Evolutionary conservation across 2,888 invertebrate genomes (phyloP), one percentile per base, ranked within the genome.

Genomic region (Drosophila stalkeri): DNA sequence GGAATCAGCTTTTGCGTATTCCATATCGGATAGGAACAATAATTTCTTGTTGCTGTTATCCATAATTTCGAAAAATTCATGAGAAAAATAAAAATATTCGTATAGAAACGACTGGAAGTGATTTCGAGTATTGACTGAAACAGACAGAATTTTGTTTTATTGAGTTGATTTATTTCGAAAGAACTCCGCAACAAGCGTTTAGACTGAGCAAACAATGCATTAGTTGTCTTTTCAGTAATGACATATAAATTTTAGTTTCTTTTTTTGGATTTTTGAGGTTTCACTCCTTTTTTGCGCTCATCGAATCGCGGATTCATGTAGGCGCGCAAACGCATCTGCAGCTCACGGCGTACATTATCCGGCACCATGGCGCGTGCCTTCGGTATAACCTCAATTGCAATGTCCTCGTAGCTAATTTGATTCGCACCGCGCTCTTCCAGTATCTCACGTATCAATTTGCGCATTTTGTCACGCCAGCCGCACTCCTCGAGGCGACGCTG

Each of bases 401-500:
- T 23, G 3, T 59, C 57, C 6, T 59, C 46, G 12, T 59, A 59
- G 35, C 23, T 37, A 2, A 59, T n/a, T 2, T 27, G 11, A 6
- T 4, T 8, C 2, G n/a, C 23, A 0, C 59, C 59, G 1, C 46
- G 46, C 4, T n/a, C n/a, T 4, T 37, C 46, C 12, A 59, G 12
- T 2, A 46, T 4, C 7, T 2, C 2, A 35, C 14, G 35, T 46
- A 98, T 97, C 68, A 97, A 94, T 90, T 97, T 94, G 91, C 97
- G 96, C 0, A 98, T 96, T 93, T 98, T 96, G 92, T 98, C 98
- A 85, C 96, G 95, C 98, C 98, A 98, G 2, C 98, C 98, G 93
- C 98, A 98, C 93, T 98, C 98, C 54, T 97, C 96, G 61, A 98
- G 93, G 65, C 97, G 94, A 63, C 95, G 94, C 78, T 96, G 94